Evolutionary conservation across 2,113 vertebrate genomes (phyloP).

Genomic region (Noturus placidus): DNA sequence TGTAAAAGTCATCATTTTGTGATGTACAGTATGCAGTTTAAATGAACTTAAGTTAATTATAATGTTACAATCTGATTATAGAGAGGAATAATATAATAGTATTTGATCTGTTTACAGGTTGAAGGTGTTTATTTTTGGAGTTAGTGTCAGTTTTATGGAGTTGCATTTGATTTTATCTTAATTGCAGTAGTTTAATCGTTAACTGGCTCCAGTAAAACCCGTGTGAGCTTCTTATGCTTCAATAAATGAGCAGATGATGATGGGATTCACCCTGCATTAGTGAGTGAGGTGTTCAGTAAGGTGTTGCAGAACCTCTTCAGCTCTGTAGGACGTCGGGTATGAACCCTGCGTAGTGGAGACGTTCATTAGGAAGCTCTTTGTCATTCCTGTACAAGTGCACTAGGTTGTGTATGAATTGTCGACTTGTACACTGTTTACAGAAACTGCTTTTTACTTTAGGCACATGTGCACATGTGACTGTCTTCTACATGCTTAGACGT

Average conservation of each 20-base stretch:
- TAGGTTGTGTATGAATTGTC: not conserved
- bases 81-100: not conserved
- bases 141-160: too few relatives aligned
- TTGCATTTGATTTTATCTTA: too few relatives aligned
- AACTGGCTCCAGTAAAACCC: too few relatives aligned
- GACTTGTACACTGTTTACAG: not conserved
- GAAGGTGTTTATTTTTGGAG: not conserved
- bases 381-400: not conserved
- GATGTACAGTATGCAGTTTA: not conserved
- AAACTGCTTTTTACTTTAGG: not conserved
- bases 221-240: not conserved
- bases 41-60: not conserved
- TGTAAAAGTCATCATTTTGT: not conserved
- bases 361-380: not conserved
- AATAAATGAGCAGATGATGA: not conserved
- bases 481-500: not conserved
- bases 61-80: not conserved
- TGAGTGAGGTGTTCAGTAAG: not conserved
- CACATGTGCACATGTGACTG: not conserved
- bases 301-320: not conserved
- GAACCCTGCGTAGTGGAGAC: not conserved
- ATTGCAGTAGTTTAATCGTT: too few relatives aligned
- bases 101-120: not conserved
- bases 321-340: not conserved
- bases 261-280: not conserved